Evolutionary conservation across 2,113 vertebrate genomes (phyloP).

Genomic region (Tachysurus vachellii): DNA sequence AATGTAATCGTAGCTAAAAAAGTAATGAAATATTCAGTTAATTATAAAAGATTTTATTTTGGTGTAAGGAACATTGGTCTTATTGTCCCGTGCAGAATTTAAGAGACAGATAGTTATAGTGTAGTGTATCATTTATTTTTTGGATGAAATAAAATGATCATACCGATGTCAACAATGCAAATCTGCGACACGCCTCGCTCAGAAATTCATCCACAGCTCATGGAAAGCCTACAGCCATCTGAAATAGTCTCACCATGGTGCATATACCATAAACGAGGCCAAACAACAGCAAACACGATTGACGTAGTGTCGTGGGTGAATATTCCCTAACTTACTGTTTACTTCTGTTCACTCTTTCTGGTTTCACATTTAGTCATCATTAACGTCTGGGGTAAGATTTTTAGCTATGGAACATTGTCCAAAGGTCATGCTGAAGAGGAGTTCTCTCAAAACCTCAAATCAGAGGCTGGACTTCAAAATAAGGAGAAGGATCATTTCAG

Average conservation of each 20-base stretch:
- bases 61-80: background rate
- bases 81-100: background rate
- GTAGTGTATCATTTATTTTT: no score
- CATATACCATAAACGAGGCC: background rate
- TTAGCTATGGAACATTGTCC: background rate
- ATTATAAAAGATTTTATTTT: background rate
- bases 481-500: slow-evolving; percentile 11
- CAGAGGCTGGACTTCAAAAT: background rate
- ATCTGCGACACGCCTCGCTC: background rate
- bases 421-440: slow-evolving; percentile 4
- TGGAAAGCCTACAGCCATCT: background rate
- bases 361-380: slow-evolving; percentile 26
- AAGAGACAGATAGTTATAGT: background rate
- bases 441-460: slow-evolving; percentile 11
- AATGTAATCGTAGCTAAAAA: background rate
- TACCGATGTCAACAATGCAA: background rate
- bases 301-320: slow-evolving; percentile 16
- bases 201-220: background rate
- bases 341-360: background rate
- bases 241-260: background rate
- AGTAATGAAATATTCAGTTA: background rate
- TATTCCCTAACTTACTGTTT: background rate
- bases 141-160: no score
- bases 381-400: background rate
- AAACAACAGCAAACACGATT: background rate